Percentiles rank a stretch among this genome's conserved stretches.
phyloP scores from a whole-genome alignment of 2,888 invertebrate species.

The Octodonta nipae region DNA sequence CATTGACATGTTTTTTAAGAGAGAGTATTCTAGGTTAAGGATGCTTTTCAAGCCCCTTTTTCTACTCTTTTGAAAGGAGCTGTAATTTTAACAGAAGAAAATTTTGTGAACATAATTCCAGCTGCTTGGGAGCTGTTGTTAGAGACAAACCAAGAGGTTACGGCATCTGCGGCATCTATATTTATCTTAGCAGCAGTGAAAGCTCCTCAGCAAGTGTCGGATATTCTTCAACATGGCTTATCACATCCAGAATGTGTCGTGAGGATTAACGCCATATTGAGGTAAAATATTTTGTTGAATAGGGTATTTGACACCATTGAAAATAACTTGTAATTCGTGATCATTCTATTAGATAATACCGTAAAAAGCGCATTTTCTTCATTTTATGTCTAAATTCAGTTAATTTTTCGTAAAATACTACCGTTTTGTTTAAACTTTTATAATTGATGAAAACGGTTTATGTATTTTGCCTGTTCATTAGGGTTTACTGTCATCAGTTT shows the following conservation, averaged over 20 bases:
- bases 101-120: slow-evolving; percentile 76
- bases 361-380: no score
- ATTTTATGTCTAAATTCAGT: no score
- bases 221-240: slow-evolving; percentile 78
- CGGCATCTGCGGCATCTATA: slow-evolving; percentile 72
- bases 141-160: slow-evolving; percentile 80
- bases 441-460: no score
- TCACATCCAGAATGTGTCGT: slow-evolving; percentile 71
- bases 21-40: slow-evolving; percentile 51
- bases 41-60: slow-evolving; percentile 79
- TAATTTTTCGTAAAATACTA: no score
- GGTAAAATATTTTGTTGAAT: slow-evolving; percentile 32
- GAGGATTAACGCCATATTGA: slow-evolving; percentile 68
- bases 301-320: no score
- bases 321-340: no score
- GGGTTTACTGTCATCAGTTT: no score
- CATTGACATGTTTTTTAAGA: background rate
- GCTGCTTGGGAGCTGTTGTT: slow-evolving; percentile 91
- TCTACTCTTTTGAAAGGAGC: slow-evolving; percentile 81
- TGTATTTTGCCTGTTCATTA: no score
- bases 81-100: slow-evolving; percentile 73
- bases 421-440: no score
- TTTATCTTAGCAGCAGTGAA: slow-evolving; percentile 89
- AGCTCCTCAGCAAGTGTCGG: slow-evolving; percentile 76
- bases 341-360: no score